phyloP scores from a whole-genome alignment of 1,140 invertebrate species.

The Acromyrmex echinatior region DNA sequence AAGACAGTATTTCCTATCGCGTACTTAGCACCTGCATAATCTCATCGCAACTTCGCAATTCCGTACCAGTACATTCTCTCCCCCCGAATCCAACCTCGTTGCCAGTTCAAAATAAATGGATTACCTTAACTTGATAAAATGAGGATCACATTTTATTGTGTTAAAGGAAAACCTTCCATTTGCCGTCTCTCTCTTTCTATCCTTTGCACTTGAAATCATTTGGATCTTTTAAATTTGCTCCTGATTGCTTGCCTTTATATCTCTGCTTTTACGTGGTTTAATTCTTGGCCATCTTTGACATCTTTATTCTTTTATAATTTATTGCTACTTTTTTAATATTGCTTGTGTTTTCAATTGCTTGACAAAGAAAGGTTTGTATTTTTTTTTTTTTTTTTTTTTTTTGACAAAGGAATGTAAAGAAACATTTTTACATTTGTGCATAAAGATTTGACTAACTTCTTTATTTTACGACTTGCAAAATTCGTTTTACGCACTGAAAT shows the following conservation, averaged over 20 bases:
- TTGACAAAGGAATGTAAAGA: not conserved
- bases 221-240: not conserved
- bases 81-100: slow-evolving; percentile 25
- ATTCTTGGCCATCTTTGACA: too few species aligned
- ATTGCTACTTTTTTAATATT: slow-evolving; percentile 25
- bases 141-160: slow-evolving; percentile 74
- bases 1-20: slow-evolving; percentile 72
- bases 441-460: not conserved
- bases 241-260: not conserved
- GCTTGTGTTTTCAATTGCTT: not conserved
- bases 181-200: slow-evolving; percentile 13
- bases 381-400: too few species aligned
- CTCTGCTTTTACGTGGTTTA: not conserved
- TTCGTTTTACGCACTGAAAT: not conserved
- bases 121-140: slow-evolving; percentile 73
- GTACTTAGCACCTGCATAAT: slow-evolving; percentile 73
- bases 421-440: not conserved
- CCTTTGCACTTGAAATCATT: not conserved
- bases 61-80: slow-evolving; percentile 25
- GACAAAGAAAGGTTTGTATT: not conserved
- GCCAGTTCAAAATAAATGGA: slow-evolving; percentile 72
- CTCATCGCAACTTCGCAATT: slow-evolving; percentile 56
- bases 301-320: not conserved
- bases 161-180: slow-evolving; percentile 73
- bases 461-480: not conserved